Percentiles rank a stretch among this genome's conserved stretches.
These are phyloP conservation scores for Leptinotarsa haldemani DNA, from an alignment of 2,888 invertebrate genomes.

Conservation along the genomic window DNA sequence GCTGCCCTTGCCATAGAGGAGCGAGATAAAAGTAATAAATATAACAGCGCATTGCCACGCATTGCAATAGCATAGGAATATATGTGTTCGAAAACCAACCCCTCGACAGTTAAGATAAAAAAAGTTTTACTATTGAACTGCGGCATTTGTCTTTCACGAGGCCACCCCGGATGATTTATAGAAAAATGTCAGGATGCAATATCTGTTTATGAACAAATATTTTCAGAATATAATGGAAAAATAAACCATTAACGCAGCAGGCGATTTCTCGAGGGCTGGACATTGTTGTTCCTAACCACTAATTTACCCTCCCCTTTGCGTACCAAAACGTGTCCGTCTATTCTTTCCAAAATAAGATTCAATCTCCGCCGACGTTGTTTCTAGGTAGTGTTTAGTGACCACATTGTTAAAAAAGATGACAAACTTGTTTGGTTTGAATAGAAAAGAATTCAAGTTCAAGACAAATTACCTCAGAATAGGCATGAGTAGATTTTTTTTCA, in stretches of 20 bases:
- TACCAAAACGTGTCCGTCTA: constrained; percentile 25
- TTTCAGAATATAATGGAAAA: constrained; percentile 41
- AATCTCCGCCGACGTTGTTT: constrained; percentile 36
- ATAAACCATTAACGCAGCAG: constrained; percentile 43
- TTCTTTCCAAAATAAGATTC: constrained; percentile 37
- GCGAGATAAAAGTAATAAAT: too few relatives aligned
- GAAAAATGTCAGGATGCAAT: constrained; percentile 40
- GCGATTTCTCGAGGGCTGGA: constrained; percentile 34
- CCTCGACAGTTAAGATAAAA: constrained; percentile 31
- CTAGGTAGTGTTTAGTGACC: constrained; percentile 9
- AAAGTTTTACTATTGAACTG: constrained; percentile 24
- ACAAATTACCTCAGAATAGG: background rate
- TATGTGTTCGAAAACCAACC: constrained; percentile 23
- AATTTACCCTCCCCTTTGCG: constrained; percentile 31
- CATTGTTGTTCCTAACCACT: constrained; percentile 36
- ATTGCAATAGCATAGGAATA: background rate
- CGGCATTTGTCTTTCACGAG: constrained; percentile 31
- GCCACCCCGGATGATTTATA: constrained; percentile 41
- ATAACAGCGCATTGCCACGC: background rate
- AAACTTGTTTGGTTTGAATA: background rate
- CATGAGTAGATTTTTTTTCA: background rate
- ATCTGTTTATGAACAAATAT: constrained; percentile 48
- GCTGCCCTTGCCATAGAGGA: too few relatives aligned
- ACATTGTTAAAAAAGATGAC: constrained; percentile 18
- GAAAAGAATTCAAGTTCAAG: background rate